Base-by-base conservation (phyloP, 2,888 invertebrate genomes). In the Cataglyphis albicans region DNA sequence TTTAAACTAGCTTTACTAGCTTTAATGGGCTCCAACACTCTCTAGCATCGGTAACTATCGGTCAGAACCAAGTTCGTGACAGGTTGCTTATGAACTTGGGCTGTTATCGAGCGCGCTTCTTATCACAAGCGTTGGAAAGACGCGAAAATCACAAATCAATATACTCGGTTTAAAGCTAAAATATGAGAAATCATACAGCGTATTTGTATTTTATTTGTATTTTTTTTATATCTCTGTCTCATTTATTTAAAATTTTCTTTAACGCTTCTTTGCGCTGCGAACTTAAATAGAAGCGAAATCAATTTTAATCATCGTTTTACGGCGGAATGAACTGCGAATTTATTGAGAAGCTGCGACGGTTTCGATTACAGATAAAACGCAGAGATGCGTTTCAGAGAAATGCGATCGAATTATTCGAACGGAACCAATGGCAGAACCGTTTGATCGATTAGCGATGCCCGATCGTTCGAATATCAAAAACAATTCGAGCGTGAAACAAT, bases 371-470 rank as follows among this genome's bases (percentile, higher is more conserved):
- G n/a, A 4, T 15, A 44, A 6, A 25, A 18, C 32, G 5, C 15
- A 29, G 25, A 57, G 1, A 25, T 59, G 18, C 25, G 25, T 25
- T 1, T 25, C 4, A 12, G 6, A 25, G 9, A 72, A 57, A 21
- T 25, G 38, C 9, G 18, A 12, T 18, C n/a, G n/a, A 29, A 41
- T n/a, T 29, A 15, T 41, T 61, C 61, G 29, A 73, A 61, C n/a
- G 73, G 18, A 59, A 59, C 35, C 57, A n/a, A 72, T 7, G 25
- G 29, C 2, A 25, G 6, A 29, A 38, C 12, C 29, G 73, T 73
- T 73, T 73, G 73, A 61, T 73, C 73, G 41, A 73, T 73, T n/a
- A 63, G 35, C n/a, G 10, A 29, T 29, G 70, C 52, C 10, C 68
- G 32, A 67, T 0, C 32, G 52, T 21, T 44, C 38, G 15, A 38